Evolutionary conservation across 35 echinoderm and acorn worm genomes (phyloP).

Genomic region (Hemicentrotus pulcherrimus): DNA sequence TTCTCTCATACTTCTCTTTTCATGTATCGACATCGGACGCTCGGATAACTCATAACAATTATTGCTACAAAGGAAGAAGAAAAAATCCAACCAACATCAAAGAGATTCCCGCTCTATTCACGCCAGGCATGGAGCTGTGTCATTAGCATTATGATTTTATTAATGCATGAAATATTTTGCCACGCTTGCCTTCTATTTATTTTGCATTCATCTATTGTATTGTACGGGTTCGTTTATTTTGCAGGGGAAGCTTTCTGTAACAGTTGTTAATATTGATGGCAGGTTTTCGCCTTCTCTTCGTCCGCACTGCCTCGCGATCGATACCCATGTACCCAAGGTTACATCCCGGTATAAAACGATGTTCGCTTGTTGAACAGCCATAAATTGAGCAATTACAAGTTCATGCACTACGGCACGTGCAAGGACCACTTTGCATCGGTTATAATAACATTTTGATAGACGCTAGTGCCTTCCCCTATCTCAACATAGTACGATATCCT

Average conservation of each 20-base stretch:
- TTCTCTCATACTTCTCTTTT: background rate
- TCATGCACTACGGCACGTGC: background rate
- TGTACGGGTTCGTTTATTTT: background rate
- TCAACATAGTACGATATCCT: background rate
- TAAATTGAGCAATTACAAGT: background rate
- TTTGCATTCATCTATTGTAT: conserved; percentile 6
- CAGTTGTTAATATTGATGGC: background rate
- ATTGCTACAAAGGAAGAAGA: background rate
- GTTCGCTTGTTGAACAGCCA: background rate
- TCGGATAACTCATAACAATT: background rate
- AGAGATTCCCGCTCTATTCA: conserved; percentile 17
- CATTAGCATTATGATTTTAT: conserved; percentile 20
- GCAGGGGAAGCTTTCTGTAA: background rate
- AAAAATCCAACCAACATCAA: background rate
- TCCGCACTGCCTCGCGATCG: background rate
- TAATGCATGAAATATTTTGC: conserved; percentile 19
- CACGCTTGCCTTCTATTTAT: conserved; percentile 10
- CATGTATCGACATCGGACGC: background rate
- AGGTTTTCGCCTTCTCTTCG: background rate
- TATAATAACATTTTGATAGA: background rate
- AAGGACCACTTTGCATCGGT: background rate
- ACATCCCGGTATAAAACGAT: background rate
- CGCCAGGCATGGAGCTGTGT: background rate
- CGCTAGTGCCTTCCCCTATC: background rate
- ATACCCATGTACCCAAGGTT: background rate